Conservation (phyloP, 2,888 invertebrate genomes). For the Tortrix viridana region DNA sequence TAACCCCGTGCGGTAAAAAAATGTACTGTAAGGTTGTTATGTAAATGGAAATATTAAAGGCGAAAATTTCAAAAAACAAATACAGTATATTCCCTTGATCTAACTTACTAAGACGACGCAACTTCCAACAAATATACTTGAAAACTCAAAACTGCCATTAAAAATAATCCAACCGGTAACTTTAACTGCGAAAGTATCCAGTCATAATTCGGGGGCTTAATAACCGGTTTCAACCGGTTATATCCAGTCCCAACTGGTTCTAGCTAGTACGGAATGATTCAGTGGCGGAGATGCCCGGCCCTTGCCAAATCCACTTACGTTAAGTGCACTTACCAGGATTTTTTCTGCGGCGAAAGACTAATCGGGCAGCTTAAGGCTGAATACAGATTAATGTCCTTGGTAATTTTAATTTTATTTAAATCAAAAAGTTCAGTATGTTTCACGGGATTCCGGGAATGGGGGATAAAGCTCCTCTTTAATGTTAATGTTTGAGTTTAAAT, state of each 20-base stretch:
- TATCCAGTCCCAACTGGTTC: slow-evolving; percentile 32
- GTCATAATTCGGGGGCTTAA: slow-evolving; percentile 33
- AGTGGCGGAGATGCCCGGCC: slow-evolving; percentile 33
- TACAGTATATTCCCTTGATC: not conserved
- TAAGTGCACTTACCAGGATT: slow-evolving; percentile 53
- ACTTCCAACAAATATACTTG: slow-evolving; percentile 2
- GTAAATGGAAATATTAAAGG: too few relatives aligned
- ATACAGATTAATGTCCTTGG: slow-evolving; percentile 50
- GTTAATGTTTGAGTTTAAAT: not conserved
- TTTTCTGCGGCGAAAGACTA: slow-evolving; percentile 52
- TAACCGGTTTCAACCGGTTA: slow-evolving; percentile 34
- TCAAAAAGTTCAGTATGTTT: slow-evolving; percentile 17
- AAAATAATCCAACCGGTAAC: slow-evolving; percentile 27
- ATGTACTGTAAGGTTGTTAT: too few relatives aligned
- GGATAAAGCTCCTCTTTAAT: slow-evolving; percentile 1
- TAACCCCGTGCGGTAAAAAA: too few relatives aligned
- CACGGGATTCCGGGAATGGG: not conserved
- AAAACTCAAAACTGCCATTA: slow-evolving; percentile 28
- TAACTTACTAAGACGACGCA: too few relatives aligned
- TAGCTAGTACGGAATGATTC: slow-evolving; percentile 31
- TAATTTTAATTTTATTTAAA: slow-evolving; percentile 47
- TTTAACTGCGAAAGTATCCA: slow-evolving; percentile 34
- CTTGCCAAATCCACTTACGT: slow-evolving; percentile 65
- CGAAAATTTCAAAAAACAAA: not conserved
- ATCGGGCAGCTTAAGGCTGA: slow-evolving; percentile 49